These are phyloP conservation scores for Pogonomyrmex barbatus DNA, from an alignment of 1,140 invertebrate species.

Conservation along the genomic window DNA sequence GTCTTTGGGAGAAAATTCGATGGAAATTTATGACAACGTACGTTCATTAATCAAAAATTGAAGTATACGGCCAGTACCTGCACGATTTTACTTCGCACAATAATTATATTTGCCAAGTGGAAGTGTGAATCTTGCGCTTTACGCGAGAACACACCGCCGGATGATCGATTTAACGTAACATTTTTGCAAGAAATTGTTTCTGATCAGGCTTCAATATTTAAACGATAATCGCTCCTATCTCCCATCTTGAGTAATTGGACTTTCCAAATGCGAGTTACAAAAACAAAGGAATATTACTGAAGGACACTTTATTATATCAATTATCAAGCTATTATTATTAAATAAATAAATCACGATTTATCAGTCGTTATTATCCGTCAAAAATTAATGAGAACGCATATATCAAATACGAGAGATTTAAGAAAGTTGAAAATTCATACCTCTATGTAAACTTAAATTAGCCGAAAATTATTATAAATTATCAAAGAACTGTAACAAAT, in stretches of 20 bases:
- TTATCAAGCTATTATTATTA: constrained; percentile 32
- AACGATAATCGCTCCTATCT: constrained; percentile 43
- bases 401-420: neutral
- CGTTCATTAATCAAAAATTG: constrained; percentile 22
- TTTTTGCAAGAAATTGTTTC: constrained; percentile 8
- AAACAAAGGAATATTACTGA: neutral
- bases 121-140: neutral
- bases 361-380: neutral
- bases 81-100: neutral
- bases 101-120: neutral
- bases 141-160: neutral
- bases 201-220: constrained; percentile 4
- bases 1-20: neutral
- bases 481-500: neutral
- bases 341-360: constrained; percentile 17
- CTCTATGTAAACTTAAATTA: constrained; percentile 11
- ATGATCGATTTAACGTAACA: constrained; percentile 5
- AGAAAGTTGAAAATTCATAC: neutral
- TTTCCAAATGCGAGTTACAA: constrained; percentile 11
- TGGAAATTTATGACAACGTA: constrained; percentile 23
- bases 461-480: neutral
- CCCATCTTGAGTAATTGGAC: neutral
- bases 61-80: neutral
- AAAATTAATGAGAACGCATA: neutral
- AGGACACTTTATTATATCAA: neutral